Percentiles rank a stretch among this genome's conserved stretches.
These are phyloP conservation scores for Melolontha melolontha DNA, from an alignment of 2,888 invertebrate genomes.

Conservation along the genomic window DNA sequence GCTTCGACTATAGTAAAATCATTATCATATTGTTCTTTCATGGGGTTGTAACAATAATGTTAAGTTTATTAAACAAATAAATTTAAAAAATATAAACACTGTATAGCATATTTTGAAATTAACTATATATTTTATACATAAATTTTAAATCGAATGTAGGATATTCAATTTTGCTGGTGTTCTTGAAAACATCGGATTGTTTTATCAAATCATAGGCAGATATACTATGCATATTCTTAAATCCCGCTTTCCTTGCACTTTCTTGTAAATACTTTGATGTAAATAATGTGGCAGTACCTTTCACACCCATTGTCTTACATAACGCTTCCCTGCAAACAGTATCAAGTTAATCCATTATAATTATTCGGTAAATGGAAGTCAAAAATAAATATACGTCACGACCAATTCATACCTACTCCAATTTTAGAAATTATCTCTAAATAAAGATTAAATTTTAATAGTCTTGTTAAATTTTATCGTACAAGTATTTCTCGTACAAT, in stretches of 20 bases:
- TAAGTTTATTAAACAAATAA: too few species aligned
- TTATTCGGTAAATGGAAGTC: too few species aligned
- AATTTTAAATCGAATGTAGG: constrained; percentile 41
- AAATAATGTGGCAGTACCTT: constrained; percentile 68
- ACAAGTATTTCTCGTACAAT: too few species aligned
- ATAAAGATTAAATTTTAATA: too few species aligned
- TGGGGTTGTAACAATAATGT: too few species aligned
- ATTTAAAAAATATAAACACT: too few species aligned
- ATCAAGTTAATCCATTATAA: not conserved
- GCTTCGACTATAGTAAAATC: too few species aligned
- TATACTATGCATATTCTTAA: constrained; percentile 64
- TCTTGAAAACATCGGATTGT: constrained; percentile 43
- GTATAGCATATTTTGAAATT: not conserved
- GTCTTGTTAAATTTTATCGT: too few species aligned
- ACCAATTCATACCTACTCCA: too few species aligned
- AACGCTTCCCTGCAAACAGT: constrained; percentile 63
- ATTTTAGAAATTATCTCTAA: too few species aligned
- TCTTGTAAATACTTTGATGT: constrained; percentile 69
- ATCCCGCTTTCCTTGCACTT: constrained; percentile 68
- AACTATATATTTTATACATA: constrained; percentile 28
- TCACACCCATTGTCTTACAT: constrained; percentile 67
- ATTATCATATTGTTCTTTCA: too few species aligned
- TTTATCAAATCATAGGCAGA: constrained; percentile 66
- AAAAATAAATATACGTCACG: too few species aligned
- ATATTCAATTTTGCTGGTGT: constrained; percentile 38